Conservation (phyloP, 2,888 invertebrate species). For the Monoplex corrugatus region DNA sequence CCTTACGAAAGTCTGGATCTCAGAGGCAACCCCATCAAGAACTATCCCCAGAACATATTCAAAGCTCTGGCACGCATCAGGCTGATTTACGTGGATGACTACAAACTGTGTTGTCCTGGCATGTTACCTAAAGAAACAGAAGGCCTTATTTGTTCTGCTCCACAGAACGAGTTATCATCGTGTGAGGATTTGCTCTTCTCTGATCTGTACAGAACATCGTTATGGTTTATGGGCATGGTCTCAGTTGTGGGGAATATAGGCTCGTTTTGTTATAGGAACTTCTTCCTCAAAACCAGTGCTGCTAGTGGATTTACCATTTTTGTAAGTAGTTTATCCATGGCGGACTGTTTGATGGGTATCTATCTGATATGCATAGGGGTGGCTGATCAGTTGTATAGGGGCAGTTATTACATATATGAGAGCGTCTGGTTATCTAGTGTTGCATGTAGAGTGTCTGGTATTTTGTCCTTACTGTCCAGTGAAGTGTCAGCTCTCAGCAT, state of each 20-base stretch:
- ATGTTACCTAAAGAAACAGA: not conserved
- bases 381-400: constrained; percentile 63
- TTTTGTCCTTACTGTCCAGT: constrained; percentile 81
- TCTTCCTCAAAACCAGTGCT: not conserved
- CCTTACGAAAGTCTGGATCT: constrained; percentile 29
- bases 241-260: constrained; percentile 44
- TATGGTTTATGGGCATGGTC: constrained; percentile 38
- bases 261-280: constrained; percentile 35
- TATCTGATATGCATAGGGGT: constrained; percentile 63
- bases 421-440: constrained; percentile 62
- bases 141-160: constrained; percentile 27
- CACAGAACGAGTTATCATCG: constrained; percentile 46
- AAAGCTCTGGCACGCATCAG: not conserved
- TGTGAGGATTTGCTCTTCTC: constrained; percentile 47
- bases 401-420: constrained; percentile 64
- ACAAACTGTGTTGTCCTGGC: constrained; percentile 40
- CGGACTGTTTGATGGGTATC: constrained; percentile 63
- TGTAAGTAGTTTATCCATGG: constrained; percentile 52
- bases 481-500: constrained; percentile 86
- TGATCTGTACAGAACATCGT: constrained; percentile 20
- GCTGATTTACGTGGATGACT: constrained; percentile 30
- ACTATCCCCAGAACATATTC: constrained; percentile 26
- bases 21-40: not conserved
- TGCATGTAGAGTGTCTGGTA: constrained; percentile 65
- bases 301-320: constrained; percentile 44